These are phyloP conservation scores for Heterohyrax brucei DNA, from an alignment of 2,797 vertebrate species.

Conservation along the genomic window DNA sequence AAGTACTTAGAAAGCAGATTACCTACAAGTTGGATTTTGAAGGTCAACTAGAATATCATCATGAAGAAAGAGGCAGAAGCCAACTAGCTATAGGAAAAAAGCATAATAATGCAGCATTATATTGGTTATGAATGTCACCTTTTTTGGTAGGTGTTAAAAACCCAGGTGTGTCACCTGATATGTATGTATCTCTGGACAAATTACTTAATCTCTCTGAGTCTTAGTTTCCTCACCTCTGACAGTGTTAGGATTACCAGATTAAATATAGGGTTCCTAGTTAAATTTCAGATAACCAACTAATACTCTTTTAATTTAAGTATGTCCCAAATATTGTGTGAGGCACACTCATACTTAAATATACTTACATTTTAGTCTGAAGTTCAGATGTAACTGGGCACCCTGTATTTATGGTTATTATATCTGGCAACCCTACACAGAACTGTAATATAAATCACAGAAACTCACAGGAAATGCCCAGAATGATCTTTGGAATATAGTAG, in stretches of 20 bases:
- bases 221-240: background rate
- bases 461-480: background rate
- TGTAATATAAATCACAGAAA: background rate
- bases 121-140: background rate
- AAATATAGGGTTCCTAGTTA: background rate
- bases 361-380: constrained; percentile 29
- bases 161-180: background rate
- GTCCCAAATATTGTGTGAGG: background rate
- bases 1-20: background rate
- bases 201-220: too few species aligned
- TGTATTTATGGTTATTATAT: background rate
- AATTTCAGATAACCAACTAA: background rate
- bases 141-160: constrained; percentile 25
- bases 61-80: background rate
- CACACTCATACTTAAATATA: background rate
- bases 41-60: background rate
- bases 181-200: background rate
- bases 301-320: background rate
- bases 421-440: background rate
- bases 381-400: background rate
- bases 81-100: background rate
- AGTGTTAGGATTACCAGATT: background rate
- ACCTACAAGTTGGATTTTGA: constrained; percentile 18
- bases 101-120: background rate
- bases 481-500: background rate